Percentiles rank a stretch among this genome's conserved stretches.
Evolutionary conservation across 2,888 invertebrate genomes (phyloP).

Genomic region (Cosmopolites sordidus): DNA sequence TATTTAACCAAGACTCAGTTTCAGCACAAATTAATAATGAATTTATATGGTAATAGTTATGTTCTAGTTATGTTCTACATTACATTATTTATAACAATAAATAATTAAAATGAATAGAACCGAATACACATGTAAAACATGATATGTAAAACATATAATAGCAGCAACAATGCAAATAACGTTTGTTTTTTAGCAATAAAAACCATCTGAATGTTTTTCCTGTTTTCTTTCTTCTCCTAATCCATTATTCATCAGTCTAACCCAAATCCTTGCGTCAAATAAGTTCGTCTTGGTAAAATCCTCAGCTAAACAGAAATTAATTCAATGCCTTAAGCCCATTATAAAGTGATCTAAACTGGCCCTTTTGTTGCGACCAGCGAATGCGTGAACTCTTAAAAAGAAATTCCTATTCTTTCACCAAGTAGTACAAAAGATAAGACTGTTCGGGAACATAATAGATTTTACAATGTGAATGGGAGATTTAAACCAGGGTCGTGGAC

Average conservation of each 20-base stretch:
- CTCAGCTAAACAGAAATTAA: slow-evolving; percentile 3
- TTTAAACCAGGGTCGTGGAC: slow-evolving; percentile 6
- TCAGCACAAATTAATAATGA: too few species aligned
- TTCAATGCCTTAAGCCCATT: slow-evolving; percentile 7
- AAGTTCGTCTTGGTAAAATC: background rate
- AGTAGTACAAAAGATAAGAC: slow-evolving; percentile 28
- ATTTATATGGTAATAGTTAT: too few species aligned
- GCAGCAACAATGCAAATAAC: too few species aligned
- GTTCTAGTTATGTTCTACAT: too few species aligned
- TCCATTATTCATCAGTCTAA: background rate
- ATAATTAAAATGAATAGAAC: too few species aligned
- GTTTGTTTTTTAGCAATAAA: too few species aligned
- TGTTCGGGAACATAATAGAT: slow-evolving; percentile 37
- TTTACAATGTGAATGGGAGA: slow-evolving; percentile 44
- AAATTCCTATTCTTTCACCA: slow-evolving; percentile 17
- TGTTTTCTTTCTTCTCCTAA: too few species aligned
- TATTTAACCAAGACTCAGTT: too few species aligned
- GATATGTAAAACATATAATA: too few species aligned
- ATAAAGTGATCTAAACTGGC: slow-evolving; percentile 23
- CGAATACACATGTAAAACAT: too few species aligned
- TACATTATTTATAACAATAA: too few species aligned
- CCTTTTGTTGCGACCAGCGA: slow-evolving; percentile 15
- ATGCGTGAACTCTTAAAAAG: slow-evolving; percentile 23
- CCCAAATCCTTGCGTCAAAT: background rate
- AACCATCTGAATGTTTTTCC: too few species aligned